Percentiles rank a stretch among this genome's conserved stretches.
Evolutionary conservation across 2,113 vertebrate genomes (phyloP).

Genomic region (Prolemur simus): DNA sequence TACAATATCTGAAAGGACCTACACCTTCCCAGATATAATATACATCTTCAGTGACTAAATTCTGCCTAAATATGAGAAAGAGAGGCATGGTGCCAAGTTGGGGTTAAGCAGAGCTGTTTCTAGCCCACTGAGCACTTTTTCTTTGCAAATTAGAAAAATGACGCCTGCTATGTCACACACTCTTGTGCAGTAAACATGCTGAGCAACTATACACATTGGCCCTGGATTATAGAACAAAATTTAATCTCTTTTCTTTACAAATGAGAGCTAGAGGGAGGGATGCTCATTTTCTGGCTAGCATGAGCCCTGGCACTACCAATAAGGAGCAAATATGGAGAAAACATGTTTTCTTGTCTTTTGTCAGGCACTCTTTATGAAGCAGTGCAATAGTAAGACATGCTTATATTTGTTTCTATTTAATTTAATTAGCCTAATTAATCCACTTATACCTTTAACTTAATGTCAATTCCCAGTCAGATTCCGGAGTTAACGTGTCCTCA

Average conservation of each 20-base stretch:
- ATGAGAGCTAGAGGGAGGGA: background rate
- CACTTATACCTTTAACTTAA: background rate
- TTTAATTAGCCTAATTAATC: background rate
- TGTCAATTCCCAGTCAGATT: background rate
- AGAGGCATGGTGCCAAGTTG: background rate
- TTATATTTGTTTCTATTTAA: background rate
- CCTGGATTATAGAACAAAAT: background rate
- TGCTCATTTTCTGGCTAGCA: background rate
- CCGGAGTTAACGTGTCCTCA: background rate
- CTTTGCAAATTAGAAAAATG: slow-evolving; percentile 3
- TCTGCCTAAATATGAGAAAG: background rate
- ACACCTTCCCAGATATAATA: background rate
- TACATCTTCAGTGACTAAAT: background rate
- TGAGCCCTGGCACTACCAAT: background rate
- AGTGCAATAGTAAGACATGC: background rate
- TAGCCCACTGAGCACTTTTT: background rate
- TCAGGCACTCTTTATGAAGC: background rate
- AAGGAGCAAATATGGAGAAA: background rate
- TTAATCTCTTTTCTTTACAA: slow-evolving; percentile 21
- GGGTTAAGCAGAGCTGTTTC: background rate
- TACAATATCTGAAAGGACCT: background rate
- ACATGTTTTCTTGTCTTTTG: background rate
- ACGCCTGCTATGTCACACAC: background rate
- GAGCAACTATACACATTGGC: background rate
- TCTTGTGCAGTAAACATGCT: background rate